Base-by-base conservation (phyloP, 2,888 invertebrate species). In the Tetheella fluctuosa region DNA sequence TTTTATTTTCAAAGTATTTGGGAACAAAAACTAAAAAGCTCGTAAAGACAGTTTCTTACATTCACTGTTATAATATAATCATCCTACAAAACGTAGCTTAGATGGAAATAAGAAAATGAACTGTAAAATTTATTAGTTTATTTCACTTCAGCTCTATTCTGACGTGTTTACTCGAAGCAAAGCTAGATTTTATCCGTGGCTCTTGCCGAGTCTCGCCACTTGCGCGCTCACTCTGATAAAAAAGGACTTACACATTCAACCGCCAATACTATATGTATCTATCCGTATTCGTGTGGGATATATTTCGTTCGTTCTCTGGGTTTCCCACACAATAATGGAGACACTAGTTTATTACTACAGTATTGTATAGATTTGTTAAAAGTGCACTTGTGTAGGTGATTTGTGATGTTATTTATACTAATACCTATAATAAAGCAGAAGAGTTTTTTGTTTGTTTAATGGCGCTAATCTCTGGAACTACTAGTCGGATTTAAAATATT, bases 101-200 rank as follows among this genome's bases (percentile, higher is more conserved):
- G n/a, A 48, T 48, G 48, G 10, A 48, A 48, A 48, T 48, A 48
- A 48, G 48, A 48, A 48, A n/a, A 3, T 10, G 2, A 48, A 48
- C 48, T 48, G 6, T 48, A 48, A 17, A 48, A 48, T 48, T 20
- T 48, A 48, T 48, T 48, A 48, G 48, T 48, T 48, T 48, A 48
- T 48, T 48, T 20, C 48, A 10, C 48, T 20, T 48, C 17, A 10
- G 48, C 20, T 20, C 7, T 10, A 20, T 48, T 48, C 48, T 20
- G 48, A 48, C 20, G 48, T 48, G 48, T 48, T 48, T 48, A 48
- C 48, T 48, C 2, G 48, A 20, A 48, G 48, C 48, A 48, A 48
- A 48, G 17, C 48, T 48, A 48, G 48, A 20, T 48, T 20, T 48
- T 48, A 48, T 48, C 20, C 48, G 20, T 17, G 20, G 48, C 48